Evolutionary conservation across 2,113 vertebrate species (phyloP).

Genomic region (Empidonax traillii): DNA sequence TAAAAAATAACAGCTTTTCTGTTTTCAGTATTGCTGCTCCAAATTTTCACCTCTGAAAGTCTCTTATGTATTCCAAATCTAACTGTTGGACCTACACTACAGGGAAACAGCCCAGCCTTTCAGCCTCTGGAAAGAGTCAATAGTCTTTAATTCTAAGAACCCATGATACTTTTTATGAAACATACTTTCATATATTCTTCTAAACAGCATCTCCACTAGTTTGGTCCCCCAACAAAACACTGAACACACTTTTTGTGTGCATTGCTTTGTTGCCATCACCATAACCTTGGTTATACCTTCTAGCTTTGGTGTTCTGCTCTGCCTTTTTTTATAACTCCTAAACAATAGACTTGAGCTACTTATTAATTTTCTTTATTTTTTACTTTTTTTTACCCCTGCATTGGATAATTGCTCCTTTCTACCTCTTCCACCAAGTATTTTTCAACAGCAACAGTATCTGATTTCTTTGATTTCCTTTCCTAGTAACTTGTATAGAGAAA

Average conservation of each 20-base stretch:
- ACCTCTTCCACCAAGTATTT: conserved; percentile 9
- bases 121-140: neutral
- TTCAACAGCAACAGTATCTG: neutral
- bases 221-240: neutral
- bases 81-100: neutral
- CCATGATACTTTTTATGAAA: neutral
- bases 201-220: neutral
- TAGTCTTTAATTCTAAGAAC: neutral
- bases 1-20: neutral
- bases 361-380: neutral
- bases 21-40: neutral
- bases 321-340: neutral
- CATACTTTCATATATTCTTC: neutral
- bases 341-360: neutral
- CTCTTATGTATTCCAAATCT: neutral
- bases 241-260: neutral
- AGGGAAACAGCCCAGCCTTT: neutral
- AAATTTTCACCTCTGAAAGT: neutral
- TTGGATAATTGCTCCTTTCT: neutral
- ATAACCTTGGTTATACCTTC: neutral
- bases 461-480: conserved; percentile 43
- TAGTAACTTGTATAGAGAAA: conserved; percentile 55
- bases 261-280: neutral
- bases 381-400: neutral
- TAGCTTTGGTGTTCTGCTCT: neutral